These are phyloP conservation scores for Oligia fasciuncula DNA, from an alignment of 2,888 invertebrate species.

Conservation along the genomic window DNA sequence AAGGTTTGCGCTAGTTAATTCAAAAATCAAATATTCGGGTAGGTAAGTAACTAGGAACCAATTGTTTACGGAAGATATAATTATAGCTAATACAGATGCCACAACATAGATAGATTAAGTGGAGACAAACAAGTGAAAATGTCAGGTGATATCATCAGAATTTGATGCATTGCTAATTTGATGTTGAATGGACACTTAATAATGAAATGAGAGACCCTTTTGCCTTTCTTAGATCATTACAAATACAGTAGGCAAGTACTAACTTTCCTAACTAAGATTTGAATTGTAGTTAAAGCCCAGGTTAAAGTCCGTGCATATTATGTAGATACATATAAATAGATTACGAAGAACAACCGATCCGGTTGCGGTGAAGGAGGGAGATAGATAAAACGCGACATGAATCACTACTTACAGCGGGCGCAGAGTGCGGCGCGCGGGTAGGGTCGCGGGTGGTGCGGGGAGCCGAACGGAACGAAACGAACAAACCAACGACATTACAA, in stretches of 20 bases:
- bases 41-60: background rate
- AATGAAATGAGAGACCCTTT: background rate
- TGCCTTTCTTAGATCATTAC: conserved; percentile 6
- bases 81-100: background rate
- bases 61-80: conserved; percentile 3
- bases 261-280: conserved; percentile 41
- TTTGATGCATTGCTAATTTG: background rate
- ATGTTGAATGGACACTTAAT: background rate
- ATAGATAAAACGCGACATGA: conserved; percentile 90
- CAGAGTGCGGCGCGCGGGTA: conserved; percentile 81
- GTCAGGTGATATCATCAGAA: background rate
- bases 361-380: conserved; percentile 90
- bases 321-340: conserved; percentile 89
- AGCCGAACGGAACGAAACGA: conserved; percentile 83
- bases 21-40: conserved; percentile 1
- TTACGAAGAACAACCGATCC: conserved; percentile 90
- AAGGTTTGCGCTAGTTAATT: background rate
- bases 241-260: background rate
- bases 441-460: conserved; percentile 75
- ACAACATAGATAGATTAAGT: background rate
- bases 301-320: conserved; percentile 87
- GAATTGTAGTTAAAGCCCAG: conserved; percentile 74
- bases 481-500: conserved; percentile 86
- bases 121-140: background rate
- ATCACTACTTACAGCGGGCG: conserved; percentile 88